Evolutionary conservation across 2,888 invertebrate species (phyloP), one percentile per base, ranked within the genome.

Genomic region (Leptinotarsa peninsularis): DNA sequence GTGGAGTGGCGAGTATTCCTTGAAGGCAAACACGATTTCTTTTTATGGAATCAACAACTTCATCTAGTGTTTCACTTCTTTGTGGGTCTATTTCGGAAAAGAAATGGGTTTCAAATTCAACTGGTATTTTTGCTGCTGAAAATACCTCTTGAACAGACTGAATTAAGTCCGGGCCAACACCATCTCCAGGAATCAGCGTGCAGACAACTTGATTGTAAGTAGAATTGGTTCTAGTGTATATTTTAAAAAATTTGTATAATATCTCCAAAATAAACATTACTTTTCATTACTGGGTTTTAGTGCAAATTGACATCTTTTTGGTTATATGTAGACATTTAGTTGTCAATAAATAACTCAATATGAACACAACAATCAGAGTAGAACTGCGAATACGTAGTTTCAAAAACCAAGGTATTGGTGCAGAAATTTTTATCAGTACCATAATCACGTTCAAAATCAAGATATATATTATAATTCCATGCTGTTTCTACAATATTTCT

Each of bases 1-100:
- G 96, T 0, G 97, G 97, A 1, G 96, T 95, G 0, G 96, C 95
- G 74, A 97, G 89, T 86, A 96, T 86, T 15, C 87, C 87, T 21
- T 75, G 69, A 14, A 69, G 14, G 10, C 69, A 69, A 27, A 69
- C 49, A 15, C 69, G 18, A 56, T 69, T 69, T n/a, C 10, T 69
- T 15, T 18, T 13, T 54, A 69, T 69, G n/a, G 69, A 69, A 0
- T 15, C 18, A 33, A 49, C 21, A 10, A 69, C 69, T 14, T 69
- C 5, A n/a, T 69, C 56, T 15, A 69, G 17, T 2, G 69, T 13
- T 14, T n/a, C 43, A 21, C 69, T 68, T 7, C 10, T 33, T 18
- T 49, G n/a, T 21, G 69, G 69, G 3, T 69, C 15, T 54, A 69
- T 33, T 54, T 69, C 69, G n/a, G 69, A 69, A 33, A 69, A 56